Percentiles rank a stretch among this genome's conserved stretches.
These are phyloP conservation scores for Eulemur rubriventer DNA, from an alignment of 2,797 vertebrate species.

Conservation along the genomic window DNA sequence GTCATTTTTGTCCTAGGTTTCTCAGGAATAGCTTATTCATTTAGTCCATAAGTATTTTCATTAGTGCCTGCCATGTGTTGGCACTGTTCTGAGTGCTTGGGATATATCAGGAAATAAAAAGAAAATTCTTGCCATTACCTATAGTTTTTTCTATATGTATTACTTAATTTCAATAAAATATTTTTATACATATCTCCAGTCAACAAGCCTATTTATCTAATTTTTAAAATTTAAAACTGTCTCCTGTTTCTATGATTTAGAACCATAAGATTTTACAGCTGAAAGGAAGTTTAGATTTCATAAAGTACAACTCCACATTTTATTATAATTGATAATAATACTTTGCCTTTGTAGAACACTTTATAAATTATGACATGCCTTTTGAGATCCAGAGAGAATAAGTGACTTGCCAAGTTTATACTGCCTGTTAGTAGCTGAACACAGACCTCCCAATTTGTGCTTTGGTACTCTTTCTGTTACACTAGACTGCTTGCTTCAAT, in stretches of 20 bases:
- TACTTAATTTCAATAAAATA: neutral
- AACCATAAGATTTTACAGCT: neutral
- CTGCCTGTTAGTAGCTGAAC: neutral
- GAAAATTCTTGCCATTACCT: neutral
- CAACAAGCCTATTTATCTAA: constrained; percentile 26
- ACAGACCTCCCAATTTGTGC: neutral
- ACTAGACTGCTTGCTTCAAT: neutral
- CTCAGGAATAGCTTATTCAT: constrained; percentile 8
- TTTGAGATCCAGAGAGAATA: neutral
- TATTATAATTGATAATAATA: constrained; percentile 32
- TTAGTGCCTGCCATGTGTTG: neutral
- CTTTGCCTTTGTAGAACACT: constrained; percentile 2
- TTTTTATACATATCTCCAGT: neutral
- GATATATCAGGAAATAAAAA: constrained; percentile 39
- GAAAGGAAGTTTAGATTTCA: constrained; percentile 53
- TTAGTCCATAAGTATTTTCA: constrained; percentile 9
- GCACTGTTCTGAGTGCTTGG: neutral
- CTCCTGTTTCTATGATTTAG: constrained; percentile 1
- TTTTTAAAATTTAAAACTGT: neutral
- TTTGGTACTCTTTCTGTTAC: neutral
- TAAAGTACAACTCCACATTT: neutral
- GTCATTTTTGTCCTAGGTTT: neutral
- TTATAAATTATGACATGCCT: constrained; percentile 19
- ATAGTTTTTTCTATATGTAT: neutral
- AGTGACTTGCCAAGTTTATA: neutral